phyloP scores from a whole-genome alignment of 2,888 invertebrate genomes.

The Machimus rusticus region DNA sequence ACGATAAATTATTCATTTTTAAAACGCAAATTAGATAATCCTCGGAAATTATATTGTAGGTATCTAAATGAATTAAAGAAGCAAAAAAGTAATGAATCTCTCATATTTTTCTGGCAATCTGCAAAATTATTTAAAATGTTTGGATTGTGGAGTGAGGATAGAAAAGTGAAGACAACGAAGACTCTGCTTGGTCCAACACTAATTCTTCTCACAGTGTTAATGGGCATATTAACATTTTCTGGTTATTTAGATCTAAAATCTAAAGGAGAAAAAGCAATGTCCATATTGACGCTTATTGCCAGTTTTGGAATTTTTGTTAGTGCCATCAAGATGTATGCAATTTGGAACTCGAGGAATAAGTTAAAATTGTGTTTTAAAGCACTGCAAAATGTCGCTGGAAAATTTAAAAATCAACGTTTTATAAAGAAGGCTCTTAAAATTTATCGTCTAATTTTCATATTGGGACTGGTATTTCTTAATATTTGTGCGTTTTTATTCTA shows the following conservation, averaged over 20 bases:
- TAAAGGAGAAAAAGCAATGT: background rate
- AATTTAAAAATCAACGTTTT: background rate
- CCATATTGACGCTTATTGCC: background rate
- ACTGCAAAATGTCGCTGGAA: no score
- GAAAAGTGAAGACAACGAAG: background rate
- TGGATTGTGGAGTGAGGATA: background rate
- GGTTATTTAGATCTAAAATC: background rate
- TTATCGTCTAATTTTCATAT: background rate
- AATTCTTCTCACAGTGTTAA: background rate
- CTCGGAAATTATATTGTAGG: no score
- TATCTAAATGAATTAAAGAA: no score
- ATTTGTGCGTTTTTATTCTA: background rate
- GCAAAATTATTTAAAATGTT: background rate
- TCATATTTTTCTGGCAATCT: background rate
- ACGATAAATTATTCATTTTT: no score
- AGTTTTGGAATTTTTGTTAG: background rate
- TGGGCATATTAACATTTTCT: background rate
- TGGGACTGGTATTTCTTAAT: background rate
- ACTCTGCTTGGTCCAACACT: background rate
- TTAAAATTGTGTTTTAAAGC: background rate
- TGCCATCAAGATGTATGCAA: background rate
- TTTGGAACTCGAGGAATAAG: background rate
- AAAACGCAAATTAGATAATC: no score
- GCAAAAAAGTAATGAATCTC: background rate
- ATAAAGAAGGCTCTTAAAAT: background rate